Conservation (phyloP, 2,888 invertebrate genomes). For the Craniophora ligustri region DNA sequence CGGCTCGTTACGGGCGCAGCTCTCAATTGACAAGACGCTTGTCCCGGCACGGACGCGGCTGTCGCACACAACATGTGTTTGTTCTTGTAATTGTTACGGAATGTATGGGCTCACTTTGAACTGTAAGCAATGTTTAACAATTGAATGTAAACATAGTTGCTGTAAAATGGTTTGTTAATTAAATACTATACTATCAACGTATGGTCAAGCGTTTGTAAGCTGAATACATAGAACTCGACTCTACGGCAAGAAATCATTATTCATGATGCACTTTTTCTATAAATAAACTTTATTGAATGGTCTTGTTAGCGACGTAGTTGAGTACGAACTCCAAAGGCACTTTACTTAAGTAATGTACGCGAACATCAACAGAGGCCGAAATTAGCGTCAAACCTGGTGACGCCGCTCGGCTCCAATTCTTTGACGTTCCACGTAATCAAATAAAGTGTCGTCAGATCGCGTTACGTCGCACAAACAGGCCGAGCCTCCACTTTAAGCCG, state of each 20-base stretch:
- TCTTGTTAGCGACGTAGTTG: too few relatives aligned
- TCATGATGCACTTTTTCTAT: too few relatives aligned
- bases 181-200: too few relatives aligned
- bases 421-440: constrained; percentile 46
- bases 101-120: constrained; percentile 3
- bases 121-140: too few relatives aligned
- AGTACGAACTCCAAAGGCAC: not conserved
- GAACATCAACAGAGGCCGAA: constrained; percentile 10
- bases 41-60: constrained; percentile 5
- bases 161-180: too few relatives aligned
- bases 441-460: constrained; percentile 32
- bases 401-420: constrained; percentile 26
- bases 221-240: too few relatives aligned
- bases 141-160: too few relatives aligned
- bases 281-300: too few relatives aligned
- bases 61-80: constrained; percentile 23
- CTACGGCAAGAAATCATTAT: too few relatives aligned
- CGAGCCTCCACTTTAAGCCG: constrained; percentile 1
- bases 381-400: constrained; percentile 17
- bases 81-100: constrained; percentile 37
- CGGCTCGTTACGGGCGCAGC: not conserved
- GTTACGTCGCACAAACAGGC: constrained; percentile 21
- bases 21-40: constrained; percentile 19
- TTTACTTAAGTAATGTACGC: constrained; percentile 4
- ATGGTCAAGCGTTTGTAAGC: too few relatives aligned